A percentile compares a stretch with the other conserved stretches of the same genome.
These are phyloP conservation scores for Urocolius indicus DNA, from an alignment of 2,113 vertebrate genomes.

Conservation along the genomic window DNA sequence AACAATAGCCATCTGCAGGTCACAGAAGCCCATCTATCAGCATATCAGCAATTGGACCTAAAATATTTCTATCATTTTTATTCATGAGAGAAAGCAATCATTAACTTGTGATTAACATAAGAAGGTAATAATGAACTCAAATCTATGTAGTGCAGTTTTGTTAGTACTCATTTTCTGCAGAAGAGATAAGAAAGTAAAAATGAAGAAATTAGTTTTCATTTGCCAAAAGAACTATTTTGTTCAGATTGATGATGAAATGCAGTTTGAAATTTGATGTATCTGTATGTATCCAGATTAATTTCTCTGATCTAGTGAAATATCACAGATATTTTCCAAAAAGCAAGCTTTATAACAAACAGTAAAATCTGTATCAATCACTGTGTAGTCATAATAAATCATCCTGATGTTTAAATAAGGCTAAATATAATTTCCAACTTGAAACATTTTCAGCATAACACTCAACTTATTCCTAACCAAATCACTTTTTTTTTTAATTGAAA, in stretches of 20 bases:
- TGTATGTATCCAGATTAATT: constrained; percentile 39
- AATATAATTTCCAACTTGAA: constrained; percentile 52
- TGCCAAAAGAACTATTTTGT: constrained; percentile 45
- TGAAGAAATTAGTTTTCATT: constrained; percentile 63
- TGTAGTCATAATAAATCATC: constrained; percentile 52
- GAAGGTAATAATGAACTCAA: constrained; percentile 74
- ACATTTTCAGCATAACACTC: constrained; percentile 27
- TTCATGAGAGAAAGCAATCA: constrained; percentile 59
- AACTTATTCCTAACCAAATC: constrained; percentile 48
- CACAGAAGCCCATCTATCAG: constrained; percentile 86
- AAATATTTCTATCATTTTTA: constrained; percentile 83
- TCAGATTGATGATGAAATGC: constrained; percentile 45
- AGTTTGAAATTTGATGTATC: constrained; percentile 50
- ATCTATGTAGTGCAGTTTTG: constrained; percentile 41
- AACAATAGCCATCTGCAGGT: constrained; percentile 87
- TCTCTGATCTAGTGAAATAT: constrained; percentile 55
- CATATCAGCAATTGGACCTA: constrained; percentile 86
- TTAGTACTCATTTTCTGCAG: constrained; percentile 59
- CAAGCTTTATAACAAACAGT: constrained; percentile 43
- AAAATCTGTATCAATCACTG: constrained; percentile 51
- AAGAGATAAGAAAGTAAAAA: constrained; percentile 60
- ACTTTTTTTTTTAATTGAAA: background rate
- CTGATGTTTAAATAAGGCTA: constrained; percentile 45
- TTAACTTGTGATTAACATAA: constrained; percentile 75
- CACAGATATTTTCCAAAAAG: constrained; percentile 52